Conservation (phyloP, 2,797 vertebrate genomes). For the Hoplostethus mediterraneus region DNA sequence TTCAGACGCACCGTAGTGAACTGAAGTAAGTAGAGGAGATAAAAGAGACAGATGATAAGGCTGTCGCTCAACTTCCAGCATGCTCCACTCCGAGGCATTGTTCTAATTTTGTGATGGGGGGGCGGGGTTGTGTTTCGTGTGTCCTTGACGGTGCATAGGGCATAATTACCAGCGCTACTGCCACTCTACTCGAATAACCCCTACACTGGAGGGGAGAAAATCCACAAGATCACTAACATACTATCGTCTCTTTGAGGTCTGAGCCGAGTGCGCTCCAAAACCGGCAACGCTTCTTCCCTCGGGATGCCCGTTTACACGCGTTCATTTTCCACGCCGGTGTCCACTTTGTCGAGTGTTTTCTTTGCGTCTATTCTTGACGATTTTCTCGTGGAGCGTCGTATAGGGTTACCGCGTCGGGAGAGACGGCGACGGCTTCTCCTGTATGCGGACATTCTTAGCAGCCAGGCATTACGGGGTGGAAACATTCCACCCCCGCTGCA, state of each 20-base stretch:
- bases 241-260: slow-evolving; percentile 40
- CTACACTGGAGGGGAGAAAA: slow-evolving; percentile 30
- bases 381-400: slow-evolving; percentile 56
- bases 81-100: background rate
- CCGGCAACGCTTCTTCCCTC: slow-evolving; percentile 48
- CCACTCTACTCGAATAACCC: slow-evolving; percentile 43
- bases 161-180: slow-evolving; percentile 31
- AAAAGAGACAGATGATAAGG: background rate
- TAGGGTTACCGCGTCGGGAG: slow-evolving; percentile 55
- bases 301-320: slow-evolving; percentile 56
- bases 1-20: background rate
- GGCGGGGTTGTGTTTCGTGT: slow-evolving; percentile 24
- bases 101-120: slow-evolving; percentile 24
- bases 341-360: slow-evolving; percentile 72
- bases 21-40: background rate
- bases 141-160: slow-evolving; percentile 37
- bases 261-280: slow-evolving; percentile 49
- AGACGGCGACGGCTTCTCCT: slow-evolving; percentile 56
- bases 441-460: slow-evolving; percentile 52
- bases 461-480: slow-evolving; percentile 51
- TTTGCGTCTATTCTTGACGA: slow-evolving; percentile 59
- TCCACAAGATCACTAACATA: slow-evolving; percentile 30
- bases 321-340: slow-evolving; percentile 65
- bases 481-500: slow-evolving; percentile 63
- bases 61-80: slow-evolving; percentile 4